phyloP scores from a whole-genome alignment of 2,113 vertebrate species.

The Prochilodus magdalenae region DNA sequence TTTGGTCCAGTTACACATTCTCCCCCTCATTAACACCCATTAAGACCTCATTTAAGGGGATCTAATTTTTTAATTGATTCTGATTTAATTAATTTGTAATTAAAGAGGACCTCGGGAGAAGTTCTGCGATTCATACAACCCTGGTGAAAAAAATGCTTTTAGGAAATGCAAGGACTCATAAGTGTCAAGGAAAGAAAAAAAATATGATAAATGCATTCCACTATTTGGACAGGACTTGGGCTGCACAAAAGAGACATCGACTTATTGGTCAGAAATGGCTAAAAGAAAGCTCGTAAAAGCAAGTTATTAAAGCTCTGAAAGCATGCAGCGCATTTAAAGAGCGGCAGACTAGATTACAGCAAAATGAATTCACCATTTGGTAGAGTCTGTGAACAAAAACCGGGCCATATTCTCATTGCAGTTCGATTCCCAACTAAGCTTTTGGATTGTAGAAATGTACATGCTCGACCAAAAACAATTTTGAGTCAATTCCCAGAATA shows the following conservation, averaged over 20 bases:
- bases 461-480: background rate
- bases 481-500: background rate
- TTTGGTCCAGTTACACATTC: slow-evolving; percentile 74
- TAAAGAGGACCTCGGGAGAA: slow-evolving; percentile 63
- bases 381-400: too few relatives aligned
- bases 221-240: background rate
- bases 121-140: slow-evolving; percentile 80
- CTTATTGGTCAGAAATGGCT: background rate
- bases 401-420: background rate
- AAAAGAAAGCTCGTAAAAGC: background rate
- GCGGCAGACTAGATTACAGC: background rate
- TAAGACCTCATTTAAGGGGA: slow-evolving; percentile 76
- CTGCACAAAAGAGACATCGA: background rate
- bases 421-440: background rate
- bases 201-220: background rate
- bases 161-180: slow-evolving; percentile 71
- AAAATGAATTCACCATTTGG: background rate
- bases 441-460: background rate
- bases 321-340: background rate
- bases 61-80: slow-evolving; percentile 79
- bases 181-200: slow-evolving; percentile 10
- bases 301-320: background rate
- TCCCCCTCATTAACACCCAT: slow-evolving; percentile 78
- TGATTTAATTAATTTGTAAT: slow-evolving; percentile 79
- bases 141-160: slow-evolving; percentile 85